Base-by-base conservation (phyloP, 2,113 vertebrate genomes). In the Lates calcarifer region DNA sequence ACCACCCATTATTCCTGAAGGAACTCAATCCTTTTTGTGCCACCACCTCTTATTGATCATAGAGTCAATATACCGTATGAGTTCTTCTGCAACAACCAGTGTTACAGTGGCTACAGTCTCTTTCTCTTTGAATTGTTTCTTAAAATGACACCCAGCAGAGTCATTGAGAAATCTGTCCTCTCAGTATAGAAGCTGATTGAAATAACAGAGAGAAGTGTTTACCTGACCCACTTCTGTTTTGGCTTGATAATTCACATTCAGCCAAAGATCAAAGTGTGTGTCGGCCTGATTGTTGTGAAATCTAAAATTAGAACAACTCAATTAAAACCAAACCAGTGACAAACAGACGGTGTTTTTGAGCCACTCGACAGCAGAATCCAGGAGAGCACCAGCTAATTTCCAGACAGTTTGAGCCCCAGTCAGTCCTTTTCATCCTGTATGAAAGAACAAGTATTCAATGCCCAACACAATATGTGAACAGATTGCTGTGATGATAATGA, bases 221-320 rank as follows among this genome's bases (percentile, higher is more conserved):
- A 71, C 64, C 68, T 58, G 87, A 86, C 83, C 87, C 74, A 86
- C 35, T 83, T 88, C 57, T 24, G 5, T 83, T 88, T 62, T 24
- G 5, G 35, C 37, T 18, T 14, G 22, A 67, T 67, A 51, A 76
- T 51, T 57, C 47, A 26, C 66, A 60, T 81, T 62, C 58, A 65
- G 4, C 33, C 75, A 51, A n/a, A 71, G 69, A 78, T 86, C 77
- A 78, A 85, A 85, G 84, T 76, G 75, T 67, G 33, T 55, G 62
- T 45, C 53, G 74, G 37, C 49, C 14, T 0, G 80, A 69, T 20
- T 49, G 47, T 73, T 79, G 22, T 60, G 57, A 51, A 51, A 28
- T 11, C 55, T 76, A 57, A 74, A 83, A 78, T 81, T 80, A 74
- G 58, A 55, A 3, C 6, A 1, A 7, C 47, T 31, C 62, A 62